These are phyloP conservation scores for Rhinoraja longicauda DNA, from an alignment of 2,797 vertebrate species.

Conservation along the genomic window DNA sequence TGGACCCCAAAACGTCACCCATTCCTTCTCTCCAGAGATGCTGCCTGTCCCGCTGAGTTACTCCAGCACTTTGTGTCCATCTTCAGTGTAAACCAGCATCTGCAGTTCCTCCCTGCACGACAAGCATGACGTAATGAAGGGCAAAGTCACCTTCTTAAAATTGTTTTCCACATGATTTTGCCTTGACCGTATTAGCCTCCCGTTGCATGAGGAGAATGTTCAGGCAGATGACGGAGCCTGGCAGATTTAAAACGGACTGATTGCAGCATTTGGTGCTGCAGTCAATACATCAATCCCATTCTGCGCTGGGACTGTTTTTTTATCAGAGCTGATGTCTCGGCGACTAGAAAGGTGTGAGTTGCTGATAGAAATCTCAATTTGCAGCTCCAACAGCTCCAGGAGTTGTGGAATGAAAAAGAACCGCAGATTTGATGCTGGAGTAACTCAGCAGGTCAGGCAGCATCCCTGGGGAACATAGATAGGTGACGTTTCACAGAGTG, in stretches of 20 bases:
- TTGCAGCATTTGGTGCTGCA: not conserved
- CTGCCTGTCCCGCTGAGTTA: too few species aligned
- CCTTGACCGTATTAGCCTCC: not conserved
- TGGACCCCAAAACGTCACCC: too few species aligned
- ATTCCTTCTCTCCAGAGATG: too few species aligned
- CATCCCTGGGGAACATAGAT: too few species aligned
- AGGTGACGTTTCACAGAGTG: too few species aligned
- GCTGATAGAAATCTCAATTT: conserved; percentile 31
- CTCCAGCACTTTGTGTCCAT: too few species aligned
- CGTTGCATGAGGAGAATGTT: not conserved
- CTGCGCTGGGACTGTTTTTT: not conserved
- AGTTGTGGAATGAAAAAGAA: not conserved
- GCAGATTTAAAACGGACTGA: not conserved
- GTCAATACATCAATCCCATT: not conserved
- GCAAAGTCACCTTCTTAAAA: not conserved
- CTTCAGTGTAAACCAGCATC: too few species aligned
- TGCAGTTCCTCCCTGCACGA: too few species aligned
- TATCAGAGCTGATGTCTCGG: not conserved
- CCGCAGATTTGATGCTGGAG: too few species aligned
- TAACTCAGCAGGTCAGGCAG: too few species aligned
- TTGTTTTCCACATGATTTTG: not conserved
- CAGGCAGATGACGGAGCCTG: not conserved
- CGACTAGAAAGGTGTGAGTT: not conserved
- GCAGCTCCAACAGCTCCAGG: not conserved
- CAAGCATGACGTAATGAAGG: not conserved